phyloP scores from a whole-genome alignment of 2,113 vertebrate species.

The Scolopax mira region DNA sequence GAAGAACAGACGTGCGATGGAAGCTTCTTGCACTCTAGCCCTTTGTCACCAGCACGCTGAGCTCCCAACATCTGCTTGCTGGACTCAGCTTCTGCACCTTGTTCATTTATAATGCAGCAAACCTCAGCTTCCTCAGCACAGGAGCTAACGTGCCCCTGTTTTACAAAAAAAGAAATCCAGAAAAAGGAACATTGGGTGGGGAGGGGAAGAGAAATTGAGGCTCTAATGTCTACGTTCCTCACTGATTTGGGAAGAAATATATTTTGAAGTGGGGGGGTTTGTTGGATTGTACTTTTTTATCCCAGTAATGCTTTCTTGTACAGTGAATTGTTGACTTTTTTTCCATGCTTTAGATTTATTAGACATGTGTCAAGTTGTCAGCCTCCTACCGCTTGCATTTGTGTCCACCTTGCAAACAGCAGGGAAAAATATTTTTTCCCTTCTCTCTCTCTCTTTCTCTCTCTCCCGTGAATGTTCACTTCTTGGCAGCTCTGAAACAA shows the following conservation, averaged over 20 bases:
- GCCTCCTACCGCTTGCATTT: slow-evolving; percentile 75
- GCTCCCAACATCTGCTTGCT: slow-evolving; percentile 65
- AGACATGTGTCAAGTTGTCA: slow-evolving; percentile 81
- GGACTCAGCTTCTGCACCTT: slow-evolving; percentile 51
- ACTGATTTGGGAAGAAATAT: slow-evolving; percentile 67
- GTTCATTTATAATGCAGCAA: slow-evolving; percentile 55
- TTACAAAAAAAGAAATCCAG: neutral
- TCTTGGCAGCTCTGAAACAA: slow-evolving; percentile 82
- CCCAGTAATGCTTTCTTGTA: slow-evolving; percentile 65
- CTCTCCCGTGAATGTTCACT: slow-evolving; percentile 69
- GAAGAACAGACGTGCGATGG: slow-evolving; percentile 52
- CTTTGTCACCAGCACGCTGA: slow-evolving; percentile 58
- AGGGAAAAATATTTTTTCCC: slow-evolving; percentile 73
- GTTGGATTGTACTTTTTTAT: slow-evolving; percentile 62
- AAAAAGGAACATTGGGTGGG: neutral
- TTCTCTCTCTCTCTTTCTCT: slow-evolving; percentile 56
- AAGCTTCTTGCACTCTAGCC: slow-evolving; percentile 64
- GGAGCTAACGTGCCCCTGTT: neutral
- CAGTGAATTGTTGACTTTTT: slow-evolving; percentile 73
- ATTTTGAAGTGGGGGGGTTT: slow-evolving; percentile 67
- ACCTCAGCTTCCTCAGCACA: neutral
- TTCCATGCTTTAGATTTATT: slow-evolving; percentile 76
- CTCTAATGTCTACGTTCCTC: slow-evolving; percentile 42
- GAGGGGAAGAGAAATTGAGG: slow-evolving; percentile 23
- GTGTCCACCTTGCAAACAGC: slow-evolving; percentile 83